These are phyloP conservation scores for Nephrotoma guestfalica DNA, from an alignment of 2,888 invertebrate genomes.

Conservation along the genomic window DNA sequence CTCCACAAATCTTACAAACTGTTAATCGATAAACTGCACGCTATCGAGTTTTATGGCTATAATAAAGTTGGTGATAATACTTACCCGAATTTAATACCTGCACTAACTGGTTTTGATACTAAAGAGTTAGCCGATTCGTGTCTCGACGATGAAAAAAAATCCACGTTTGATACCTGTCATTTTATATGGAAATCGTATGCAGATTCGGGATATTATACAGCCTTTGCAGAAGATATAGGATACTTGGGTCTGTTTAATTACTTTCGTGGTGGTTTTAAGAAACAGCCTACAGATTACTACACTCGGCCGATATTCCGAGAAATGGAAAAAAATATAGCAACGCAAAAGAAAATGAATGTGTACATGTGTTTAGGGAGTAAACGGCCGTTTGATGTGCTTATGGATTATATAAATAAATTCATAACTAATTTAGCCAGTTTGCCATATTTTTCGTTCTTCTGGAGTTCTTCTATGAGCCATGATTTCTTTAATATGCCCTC, in stretches of 20 bases:
- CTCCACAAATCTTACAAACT: constrained; percentile 56
- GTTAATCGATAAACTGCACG: constrained; percentile 41
- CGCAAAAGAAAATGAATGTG: constrained; percentile 44
- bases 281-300: constrained; percentile 77
- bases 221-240: constrained; percentile 71
- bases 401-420: constrained; percentile 55
- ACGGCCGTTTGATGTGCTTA: constrained; percentile 51
- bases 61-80: constrained; percentile 93
- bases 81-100: constrained; percentile 75
- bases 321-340: constrained; percentile 51
- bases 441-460: constrained; percentile 68
- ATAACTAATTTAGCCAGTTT: constrained; percentile 40
- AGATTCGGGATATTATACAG: constrained; percentile 56
- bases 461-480: constrained; percentile 72
- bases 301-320: constrained; percentile 57
- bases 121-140: constrained; percentile 49
- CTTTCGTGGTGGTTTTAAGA: constrained; percentile 55
- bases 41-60: constrained; percentile 71
- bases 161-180: constrained; percentile 61
- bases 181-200: constrained; percentile 75
- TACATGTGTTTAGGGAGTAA: constrained; percentile 54
- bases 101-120: constrained; percentile 56
- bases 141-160: constrained; percentile 37
- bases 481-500: constrained; percentile 68
- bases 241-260: constrained; percentile 70